Evolutionary conservation across 37 sponge, comb jelly and placozoan species (phyloP), one percentile per base, ranked within the genome.

Genomic region (Eunapius fragilis): DNA sequence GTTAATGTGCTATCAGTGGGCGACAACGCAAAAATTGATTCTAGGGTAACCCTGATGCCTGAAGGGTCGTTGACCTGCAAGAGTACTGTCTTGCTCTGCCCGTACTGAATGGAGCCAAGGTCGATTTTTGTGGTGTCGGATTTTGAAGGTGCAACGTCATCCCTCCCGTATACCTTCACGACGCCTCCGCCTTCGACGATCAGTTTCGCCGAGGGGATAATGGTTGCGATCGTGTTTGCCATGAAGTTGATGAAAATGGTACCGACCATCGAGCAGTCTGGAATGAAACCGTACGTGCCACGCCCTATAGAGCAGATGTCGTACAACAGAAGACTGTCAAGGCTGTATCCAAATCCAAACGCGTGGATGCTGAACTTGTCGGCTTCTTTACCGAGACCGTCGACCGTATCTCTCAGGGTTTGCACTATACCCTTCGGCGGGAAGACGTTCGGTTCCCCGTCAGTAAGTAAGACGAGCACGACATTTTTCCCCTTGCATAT

Each of bases 181-280:
- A 67, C 81, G 17, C 3, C 30, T 24, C 10, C 33, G 1, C 69
- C 68, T 32, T 80, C 69, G 32, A 80, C 68, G 12, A 34, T 30
- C 28, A 80, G 69, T 48, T 80, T 69, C 19, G 68, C 69, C 10
- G 67, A 68, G 2, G 69, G 67, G 30, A 69, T 27, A 17, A 80
- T 24, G 27, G 81, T 80, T 33, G 69, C 68, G n/a, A 80, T 67
- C 32, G 81, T 32, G 81, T 80, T 80, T 11, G 69, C 68, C 81
- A 80, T 80, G 69, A 69, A 67, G 31, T 80, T 80, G 27, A 80
- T 69, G 70, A 80, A 80, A 34, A 69, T 80, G 7, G 81, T 80
- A 11, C 81, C 81, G 32, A 80, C 81, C 28, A 80, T 68, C 28
- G 81, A 80, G 68, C 81, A 68, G 70, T 80, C 81, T 17, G 81